Base-by-base conservation (phyloP, 2,888 invertebrate genomes). In the Cerastis leucographa region DNA sequence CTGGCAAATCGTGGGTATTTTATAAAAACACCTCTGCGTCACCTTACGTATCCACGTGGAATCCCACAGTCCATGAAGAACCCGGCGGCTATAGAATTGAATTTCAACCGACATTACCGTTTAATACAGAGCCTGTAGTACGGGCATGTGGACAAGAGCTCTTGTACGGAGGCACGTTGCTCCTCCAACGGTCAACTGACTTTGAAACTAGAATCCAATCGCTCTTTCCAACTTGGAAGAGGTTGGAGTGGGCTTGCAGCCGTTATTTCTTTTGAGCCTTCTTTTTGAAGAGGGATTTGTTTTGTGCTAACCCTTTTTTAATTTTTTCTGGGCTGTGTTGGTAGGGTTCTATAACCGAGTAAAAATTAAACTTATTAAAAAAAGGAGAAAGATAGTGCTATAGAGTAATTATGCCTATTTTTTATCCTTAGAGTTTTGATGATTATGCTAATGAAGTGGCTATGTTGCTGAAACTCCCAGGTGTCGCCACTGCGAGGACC, bases 141-240 rank as follows among this genome's bases (percentile, higher is more conserved):
- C 73, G 71, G 78, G 71, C 49, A 82, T 82, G 85, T 84, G 79
- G 86, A 89, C 81, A 81, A 91, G 90, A 74, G 85, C 78, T 67
- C 91, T 90, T 78, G 71, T 82, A 76, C 80, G 85, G 84, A 84
- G 80, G 82, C 87, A 84, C 88, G 88, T 81, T 81, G 81, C 80
- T 84, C 79, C 67, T 82, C 71, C 81, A 87, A 83, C 86, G 91
- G 91, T 90, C 91, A 89, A 92, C 91, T 91, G 91, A 92, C 90
- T 91, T 91, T 89, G 90, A 91, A 91, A 92, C 91, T 91, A 91
- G 91, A 89, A 85, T 85, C 80, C 83, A 83, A 91, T 89, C 86
- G 90, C 87, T 87, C 86, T 89, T 89, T 86, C 74, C 85, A 88
- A 88, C 87, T 89, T 76, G n/a, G 71, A 91, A 85, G 70, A 81